Conservation (phyloP, 1,140 invertebrate species). For the Aphidius gifuensis region DNA sequence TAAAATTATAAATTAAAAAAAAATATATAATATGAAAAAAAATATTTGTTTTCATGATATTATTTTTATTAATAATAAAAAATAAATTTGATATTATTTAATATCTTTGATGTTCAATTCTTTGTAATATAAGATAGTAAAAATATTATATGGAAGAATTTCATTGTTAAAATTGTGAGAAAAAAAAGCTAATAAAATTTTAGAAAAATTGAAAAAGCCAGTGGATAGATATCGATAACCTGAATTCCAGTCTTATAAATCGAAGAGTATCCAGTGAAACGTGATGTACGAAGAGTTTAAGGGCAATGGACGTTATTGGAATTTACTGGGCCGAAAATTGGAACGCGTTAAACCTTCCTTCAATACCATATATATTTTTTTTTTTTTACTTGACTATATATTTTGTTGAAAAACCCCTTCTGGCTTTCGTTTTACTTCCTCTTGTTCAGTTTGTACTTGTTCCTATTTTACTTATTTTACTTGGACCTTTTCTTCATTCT, state of each 20-base stretch:
- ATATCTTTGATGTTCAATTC: no score
- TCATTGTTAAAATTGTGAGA: constrained; percentile 5
- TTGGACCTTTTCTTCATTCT: no score
- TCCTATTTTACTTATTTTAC: no score
- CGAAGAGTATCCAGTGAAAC: constrained; percentile 26
- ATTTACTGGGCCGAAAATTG: constrained; percentile 49
- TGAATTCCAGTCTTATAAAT: constrained; percentile 44
- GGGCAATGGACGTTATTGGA: constrained; percentile 44
- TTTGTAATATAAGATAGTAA: no score
- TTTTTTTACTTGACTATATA: neutral
- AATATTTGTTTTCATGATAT: no score
- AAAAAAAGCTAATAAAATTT: neutral
- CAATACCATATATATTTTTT: neutral
- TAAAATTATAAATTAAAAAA: no score
- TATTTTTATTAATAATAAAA: no score
- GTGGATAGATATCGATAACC: constrained; percentile 40
- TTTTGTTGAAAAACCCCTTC: neutral
- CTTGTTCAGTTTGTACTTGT: neutral
- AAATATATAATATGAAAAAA: no score
- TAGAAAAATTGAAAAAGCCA: constrained; percentile 6
- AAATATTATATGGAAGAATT: neutral
- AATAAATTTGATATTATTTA: no score
- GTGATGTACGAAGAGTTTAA: constrained; percentile 43
- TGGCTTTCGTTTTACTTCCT: neutral
- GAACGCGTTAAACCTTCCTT: constrained; percentile 35